Base-by-base conservation (phyloP, 2,113 vertebrate genomes). In the Columba livia region DNA sequence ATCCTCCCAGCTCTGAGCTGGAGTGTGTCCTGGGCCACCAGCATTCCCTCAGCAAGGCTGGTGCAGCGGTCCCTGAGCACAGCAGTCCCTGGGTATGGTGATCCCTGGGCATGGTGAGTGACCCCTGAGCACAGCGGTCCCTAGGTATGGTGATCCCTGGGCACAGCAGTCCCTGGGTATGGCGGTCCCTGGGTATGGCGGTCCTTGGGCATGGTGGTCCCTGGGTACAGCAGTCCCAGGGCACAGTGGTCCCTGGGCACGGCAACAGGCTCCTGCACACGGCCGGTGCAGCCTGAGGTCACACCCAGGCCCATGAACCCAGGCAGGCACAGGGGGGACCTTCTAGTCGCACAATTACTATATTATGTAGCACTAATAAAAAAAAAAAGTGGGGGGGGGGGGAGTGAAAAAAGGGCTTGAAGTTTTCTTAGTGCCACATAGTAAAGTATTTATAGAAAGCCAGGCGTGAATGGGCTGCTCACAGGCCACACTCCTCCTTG, bases 391-490 rank as follows among this genome's bases (percentile, higher is more conserved):
- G 34, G 0, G 23, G 0, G 3, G 7, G 15, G 4, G 42, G 11
- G n/a, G 62, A 64, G 18, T n/a, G 5, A 24, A 9, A 14, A 24
- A 77, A 87, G 70, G 77, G 88, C 97, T 98, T 98, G 98, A 98
- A 98, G 98, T 98, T 98, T 98, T 98, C 98, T 97, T 98, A 96
- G 97, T 96, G 97, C 97, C 97, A 98, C 98, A 98, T 98, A 98
- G 98, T 98, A 98, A 98, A 98, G 98, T 98, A 98, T 98, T 98
- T 98, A 98, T 98, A 98, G 98, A 98, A 98, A 97, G 91, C 74
- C 96, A 96, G 96, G 96, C 47, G 94, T 97, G 94, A 97, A 97
- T 97, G 96, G 95, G 91, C 94, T 0, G 90, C 96, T 97, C 93
- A 97, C 85, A 97, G 95, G 90, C 88, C 91, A 77, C 95, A 93